Base-by-base conservation (phyloP, 2,888 invertebrate genomes). In the Pasiphila rectangulata region DNA sequence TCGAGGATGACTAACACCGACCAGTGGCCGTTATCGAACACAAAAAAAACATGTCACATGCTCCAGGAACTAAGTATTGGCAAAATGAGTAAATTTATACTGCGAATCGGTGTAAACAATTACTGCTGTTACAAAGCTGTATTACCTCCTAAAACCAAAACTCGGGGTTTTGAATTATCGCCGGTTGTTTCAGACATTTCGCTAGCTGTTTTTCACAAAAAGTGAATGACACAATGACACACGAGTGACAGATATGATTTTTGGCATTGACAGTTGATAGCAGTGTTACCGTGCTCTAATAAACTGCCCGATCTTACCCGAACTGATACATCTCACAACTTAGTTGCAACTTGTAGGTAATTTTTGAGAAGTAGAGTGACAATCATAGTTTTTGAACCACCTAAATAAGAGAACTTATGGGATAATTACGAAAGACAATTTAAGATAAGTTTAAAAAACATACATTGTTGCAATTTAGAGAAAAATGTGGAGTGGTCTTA, bases 121-220 rank as follows among this genome's bases (percentile, higher is more conserved):
- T 48, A 17, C 7, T 21, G 12, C 0, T 27, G 19, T 6, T 24
- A 29, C 19, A 43, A 20, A 40, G 27, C 23, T 49, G 23, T 45
- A 53, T 78, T 85, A 88, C 88, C 88, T 83, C 88, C 88, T 73
- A 88, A 75, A 71, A 88, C 83, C 52, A 78, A 64, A 47, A 85
- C 85, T 76, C 85, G 72, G 58, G 83, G 82, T 79, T 85, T 87
- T 72, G 73, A 79, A 80, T 75, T 80, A 78, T 82, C 82, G 67
- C 84, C 85, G 83, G 84, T 72, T 62, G 67, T 65, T 69, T 77
- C 81, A 61, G 81, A 82, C 87, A 87, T 87, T 77, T 81, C 79
- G 76, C 64, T 70, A 61, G 76, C 64, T 69, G 70, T 24, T 74
- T n/a, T 75, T 64, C 67, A 69, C 65, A 61, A 69, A 70, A 75